These are phyloP conservation scores for Rhynchotus rufescens DNA, from an alignment of 2,797 vertebrate genomes.

Conservation along the genomic window DNA sequence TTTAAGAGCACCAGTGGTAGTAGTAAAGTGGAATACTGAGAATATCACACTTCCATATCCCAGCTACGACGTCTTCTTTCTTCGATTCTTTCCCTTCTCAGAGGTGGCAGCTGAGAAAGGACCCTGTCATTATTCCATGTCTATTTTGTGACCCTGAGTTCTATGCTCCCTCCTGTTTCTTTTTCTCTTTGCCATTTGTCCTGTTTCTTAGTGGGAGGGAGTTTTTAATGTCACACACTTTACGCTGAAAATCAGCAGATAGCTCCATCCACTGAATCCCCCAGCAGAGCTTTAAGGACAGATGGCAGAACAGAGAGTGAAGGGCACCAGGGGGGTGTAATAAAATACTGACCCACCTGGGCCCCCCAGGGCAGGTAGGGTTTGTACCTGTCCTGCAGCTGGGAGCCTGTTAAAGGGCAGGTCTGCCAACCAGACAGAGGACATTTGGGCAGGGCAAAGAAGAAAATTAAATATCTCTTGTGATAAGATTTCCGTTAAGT, in stretches of 20 bases:
- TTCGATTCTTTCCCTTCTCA: background rate
- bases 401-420: constrained; percentile 20
- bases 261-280: background rate
- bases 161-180: background rate
- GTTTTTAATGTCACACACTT: background rate
- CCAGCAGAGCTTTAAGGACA: constrained; percentile 43
- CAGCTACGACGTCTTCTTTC: background rate
- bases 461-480: background rate
- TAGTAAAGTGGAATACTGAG: constrained; percentile 9
- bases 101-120: background rate
- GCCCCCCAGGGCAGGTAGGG: background rate
- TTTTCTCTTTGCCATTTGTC: fast-evolving
- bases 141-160: background rate
- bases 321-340: constrained; percentile 23
- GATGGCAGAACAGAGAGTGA: constrained; percentile 48
- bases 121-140: background rate
- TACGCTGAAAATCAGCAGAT: background rate
- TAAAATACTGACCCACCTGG: constrained; percentile 65
- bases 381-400: constrained; percentile 20
- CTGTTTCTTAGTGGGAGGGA: background rate
- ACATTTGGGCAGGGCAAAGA: background rate
- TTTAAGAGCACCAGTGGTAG: background rate
- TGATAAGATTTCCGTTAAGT: constrained; percentile 14
- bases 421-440: constrained; percentile 30
- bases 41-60: background rate